Base-by-base conservation (phyloP, 2,113 vertebrate species). In the Eurystomus gularis region DNA sequence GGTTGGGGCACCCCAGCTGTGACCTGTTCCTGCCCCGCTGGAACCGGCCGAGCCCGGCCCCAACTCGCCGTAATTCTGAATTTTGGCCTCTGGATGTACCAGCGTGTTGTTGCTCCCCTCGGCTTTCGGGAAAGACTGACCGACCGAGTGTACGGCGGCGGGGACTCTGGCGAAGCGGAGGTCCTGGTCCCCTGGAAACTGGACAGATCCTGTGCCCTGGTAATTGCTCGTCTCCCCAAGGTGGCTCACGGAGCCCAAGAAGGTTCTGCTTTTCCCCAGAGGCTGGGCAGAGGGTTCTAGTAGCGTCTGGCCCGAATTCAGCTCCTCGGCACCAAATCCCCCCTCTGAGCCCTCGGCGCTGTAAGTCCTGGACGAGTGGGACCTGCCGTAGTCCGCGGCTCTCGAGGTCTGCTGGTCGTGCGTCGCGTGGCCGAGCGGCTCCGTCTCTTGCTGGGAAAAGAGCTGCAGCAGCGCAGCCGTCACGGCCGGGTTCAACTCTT, bases 141-240 rank as follows among this genome's bases (percentile, higher is more conserved):
- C 98, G 1, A 97, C 96, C 79, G 98, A 96, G 82, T 97, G 98
- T 49, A 98, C 23, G 79, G 79, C 15, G 39, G 96, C 77, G n/a
- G 98, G 98, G 60, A 81, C 97, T 64, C 98, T 98, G 96, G 98
- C 96, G 94, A 99, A 99, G 81, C 99, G 99, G 62, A 99, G 98
- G 98, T 99, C 99, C 98, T 99, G 99, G 97, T 99, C 99, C 95
- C 99, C 99, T 7, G 99, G 99, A 94, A 99, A 99, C 95, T 99
- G 99, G 72, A 98, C 82, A 66, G 98, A 98, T 89, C 98, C 98
- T 64, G 98, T 97, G 95, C 98, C 98, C 98, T 98, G 98, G 98
- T 98, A 98, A 96, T 2, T 96, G 97, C 97, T 98, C 52, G 97
- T 97, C 96, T 98, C 98, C 94, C 97, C 98, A 57, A 98, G 96